phyloP scores from a whole-genome alignment of 2,888 invertebrate species.

The Chrysopilus asiliformis region DNA sequence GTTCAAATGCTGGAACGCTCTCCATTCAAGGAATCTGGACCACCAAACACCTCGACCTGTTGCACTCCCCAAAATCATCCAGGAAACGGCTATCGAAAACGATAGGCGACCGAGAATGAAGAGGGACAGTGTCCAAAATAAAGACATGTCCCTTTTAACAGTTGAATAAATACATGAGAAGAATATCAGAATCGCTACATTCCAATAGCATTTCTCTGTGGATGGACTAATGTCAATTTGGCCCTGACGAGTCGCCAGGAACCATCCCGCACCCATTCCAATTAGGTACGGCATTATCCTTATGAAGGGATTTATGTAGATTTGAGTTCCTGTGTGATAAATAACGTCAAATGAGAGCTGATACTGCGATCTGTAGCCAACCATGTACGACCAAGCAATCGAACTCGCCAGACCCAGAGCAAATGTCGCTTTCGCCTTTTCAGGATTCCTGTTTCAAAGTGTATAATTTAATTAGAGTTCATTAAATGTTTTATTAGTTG shows the following conservation, averaged over 20 bases:
- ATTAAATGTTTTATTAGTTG: too few species aligned
- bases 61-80: slow-evolving; percentile 43
- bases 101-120: slow-evolving; percentile 39
- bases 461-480: slow-evolving; percentile 2
- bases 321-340: slow-evolving; percentile 31
- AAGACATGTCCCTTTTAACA: slow-evolving; percentile 33
- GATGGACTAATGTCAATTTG: slow-evolving; percentile 20
- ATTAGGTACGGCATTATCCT: slow-evolving; percentile 39
- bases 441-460: slow-evolving; percentile 23
- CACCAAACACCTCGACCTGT: slow-evolving; percentile 39
- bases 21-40: slow-evolving; percentile 31
- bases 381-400: slow-evolving; percentile 26
- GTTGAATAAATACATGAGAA: slow-evolving; percentile 32
- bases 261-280: slow-evolving; percentile 38
- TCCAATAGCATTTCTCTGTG: slow-evolving; percentile 28
- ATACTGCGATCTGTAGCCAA: slow-evolving; percentile 25
- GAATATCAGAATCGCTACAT: slow-evolving; percentile 26
- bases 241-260: slow-evolving; percentile 26
- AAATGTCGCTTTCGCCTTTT: slow-evolving; percentile 20
- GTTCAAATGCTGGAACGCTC: slow-evolving; percentile 37
- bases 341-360: slow-evolving; percentile 32
- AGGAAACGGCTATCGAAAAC: slow-evolving; percentile 42
- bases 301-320: slow-evolving; percentile 41
- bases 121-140: slow-evolving; percentile 37
- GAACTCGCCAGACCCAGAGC: slow-evolving; percentile 18